Conservation (phyloP, 2,888 invertebrate species). For the Pollenia griseotomentosa region DNA sequence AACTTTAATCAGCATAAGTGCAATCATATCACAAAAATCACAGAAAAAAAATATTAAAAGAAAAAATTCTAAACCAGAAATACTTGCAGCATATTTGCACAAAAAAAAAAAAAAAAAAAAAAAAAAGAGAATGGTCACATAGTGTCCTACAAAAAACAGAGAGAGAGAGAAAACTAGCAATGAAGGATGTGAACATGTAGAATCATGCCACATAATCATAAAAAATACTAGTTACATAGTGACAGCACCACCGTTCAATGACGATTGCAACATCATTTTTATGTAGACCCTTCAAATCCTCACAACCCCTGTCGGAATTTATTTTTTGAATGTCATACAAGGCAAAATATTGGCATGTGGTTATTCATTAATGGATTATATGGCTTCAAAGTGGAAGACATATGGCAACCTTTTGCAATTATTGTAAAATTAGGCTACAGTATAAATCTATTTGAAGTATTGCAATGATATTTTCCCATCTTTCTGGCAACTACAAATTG, state of each 20-base stretch:
- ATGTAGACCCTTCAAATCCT: neutral
- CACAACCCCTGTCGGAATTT: neutral
- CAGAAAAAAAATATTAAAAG: constrained; percentile 12
- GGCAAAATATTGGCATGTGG: too few species aligned
- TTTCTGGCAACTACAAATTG: too few species aligned
- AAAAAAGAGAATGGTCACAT: constrained; percentile 29
- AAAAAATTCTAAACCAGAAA: constrained; percentile 33
- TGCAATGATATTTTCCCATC: too few species aligned
- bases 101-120: constrained; percentile 31
- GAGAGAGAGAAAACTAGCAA: neutral
- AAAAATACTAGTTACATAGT: neutral
- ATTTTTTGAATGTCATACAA: neutral
- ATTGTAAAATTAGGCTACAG: too few species aligned
- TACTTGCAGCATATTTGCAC: constrained; percentile 20
- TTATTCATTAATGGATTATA: too few species aligned
- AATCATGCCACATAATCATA: constrained; percentile 38
- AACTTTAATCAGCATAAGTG: constrained; percentile 73
- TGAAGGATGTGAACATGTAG: neutral
- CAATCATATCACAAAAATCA: constrained; percentile 64
- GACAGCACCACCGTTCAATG: constrained; percentile 46
- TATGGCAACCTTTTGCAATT: too few species aligned
- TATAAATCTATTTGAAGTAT: too few species aligned
- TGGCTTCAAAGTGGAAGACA: too few species aligned
- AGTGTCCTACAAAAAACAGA: constrained; percentile 21
- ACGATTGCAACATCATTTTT: constrained; percentile 18